Evolutionary conservation across 2,797 vertebrate species (phyloP).

Genomic region (Agapornis canus): DNA sequence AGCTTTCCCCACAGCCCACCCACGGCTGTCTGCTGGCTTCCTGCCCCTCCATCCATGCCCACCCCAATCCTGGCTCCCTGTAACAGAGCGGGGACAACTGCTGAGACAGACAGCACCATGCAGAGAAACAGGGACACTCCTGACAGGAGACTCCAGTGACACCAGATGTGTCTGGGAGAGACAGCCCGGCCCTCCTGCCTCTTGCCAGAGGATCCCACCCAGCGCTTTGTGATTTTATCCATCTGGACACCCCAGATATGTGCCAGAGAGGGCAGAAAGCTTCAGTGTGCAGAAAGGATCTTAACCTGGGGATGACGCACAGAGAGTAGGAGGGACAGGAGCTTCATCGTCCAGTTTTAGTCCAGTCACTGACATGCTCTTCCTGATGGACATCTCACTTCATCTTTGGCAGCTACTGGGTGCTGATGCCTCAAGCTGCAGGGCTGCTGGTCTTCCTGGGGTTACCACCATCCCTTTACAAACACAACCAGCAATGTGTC

Average conservation of each 20-base stretch:
- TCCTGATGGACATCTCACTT: background rate
- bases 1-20: background rate
- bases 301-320: rapidly evolving
- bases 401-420: background rate
- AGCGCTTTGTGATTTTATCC: background rate
- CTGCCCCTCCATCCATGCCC: background rate
- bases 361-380: rapidly evolving
- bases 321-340: background rate
- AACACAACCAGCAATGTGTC: rapidly evolving
- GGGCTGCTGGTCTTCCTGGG: background rate
- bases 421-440: rapidly evolving
- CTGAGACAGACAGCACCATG: background rate
- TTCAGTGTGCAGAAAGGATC: background rate
- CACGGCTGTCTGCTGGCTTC: background rate
- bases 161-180: background rate
- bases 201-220: background rate
- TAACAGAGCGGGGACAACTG: background rate
- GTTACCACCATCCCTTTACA: rapidly evolving
- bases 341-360: background rate
- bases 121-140: background rate
- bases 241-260: rapidly evolving
- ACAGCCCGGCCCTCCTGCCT: background rate
- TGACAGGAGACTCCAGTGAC: background rate
- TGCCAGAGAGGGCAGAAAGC: rapidly evolving
- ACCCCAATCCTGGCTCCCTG: rapidly evolving